Base-by-base conservation (phyloP, 2,888 invertebrate genomes). In the Luffia ferchaultella region DNA sequence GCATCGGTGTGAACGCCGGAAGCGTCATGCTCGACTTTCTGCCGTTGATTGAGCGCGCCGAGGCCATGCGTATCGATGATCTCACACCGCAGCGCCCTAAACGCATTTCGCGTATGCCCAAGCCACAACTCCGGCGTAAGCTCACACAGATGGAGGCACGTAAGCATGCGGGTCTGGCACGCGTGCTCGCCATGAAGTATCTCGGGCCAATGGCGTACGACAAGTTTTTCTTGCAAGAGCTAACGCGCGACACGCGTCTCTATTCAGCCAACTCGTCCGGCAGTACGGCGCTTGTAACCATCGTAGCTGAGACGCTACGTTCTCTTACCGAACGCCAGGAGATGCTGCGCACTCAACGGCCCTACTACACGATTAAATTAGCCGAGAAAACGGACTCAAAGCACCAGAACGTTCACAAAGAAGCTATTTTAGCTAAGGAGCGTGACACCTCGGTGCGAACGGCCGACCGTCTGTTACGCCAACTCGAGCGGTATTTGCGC, bases 141-240 rank as follows among this genome's bases (percentile, higher is more conserved):
- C 57, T 82, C 16, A 77, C 79, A 2, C 82, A 80, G 64, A 73
- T 76, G 73, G 72, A 82, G 56, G 75, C 76, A 5, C 66, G 79
- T 40, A 76, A 75, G 58, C 61, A 70, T 56, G 58, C 65, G n/a
- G 77, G 69, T 1, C 60, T 83, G 52, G 63, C 76, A 17, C 70
- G 80, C 20, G 82, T 83, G 16, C 68, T 83, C 20, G 80, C 83
- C 20, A 78, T 76, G 76, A 83, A 83, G 62, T 83, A 83, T 61
- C 63, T 82, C 5, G 83, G 80, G 1, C 79, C 79, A 1, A 82
- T 82, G 82, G 82, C 83, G 3, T 77, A 79, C 41, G 83, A 82
- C 56, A 83, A 82, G 54, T 82, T 82, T 60, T 82, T 80, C 57
- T 66, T 82, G 17, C 68, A 73, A 54, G 67, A 70, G 45, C 66